Evolutionary conservation across 2,888 invertebrate species (phyloP), one percentile per base, ranked within the genome.

Genomic region (Argyresthia goedartella): DNA sequence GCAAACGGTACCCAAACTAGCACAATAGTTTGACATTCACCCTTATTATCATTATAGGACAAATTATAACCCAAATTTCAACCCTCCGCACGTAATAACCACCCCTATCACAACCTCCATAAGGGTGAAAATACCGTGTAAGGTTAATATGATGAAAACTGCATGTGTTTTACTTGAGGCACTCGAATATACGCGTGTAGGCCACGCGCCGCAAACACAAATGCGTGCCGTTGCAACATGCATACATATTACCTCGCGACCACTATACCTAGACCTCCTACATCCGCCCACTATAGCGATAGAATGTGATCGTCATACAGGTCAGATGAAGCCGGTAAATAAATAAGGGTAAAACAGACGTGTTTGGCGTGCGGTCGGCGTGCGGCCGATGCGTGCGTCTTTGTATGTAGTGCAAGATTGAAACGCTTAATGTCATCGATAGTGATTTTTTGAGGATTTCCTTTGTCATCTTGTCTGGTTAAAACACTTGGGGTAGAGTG

Each of bases 341-440:
- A 25, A 25, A 25, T 6, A 25, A 25, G 25, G 25, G 25, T 25
- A 25, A 25, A 25, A 25, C 25, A 25, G 25, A 6, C 25, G 25
- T 4, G 6, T 25, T 2, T 6, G 25, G 25, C 61, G 68, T 65
- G 60, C 42, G 51, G 57, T 51, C 61, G 62, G 64, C 63, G 63
- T 60, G 59, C 57, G 61, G 63, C 66, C 61, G 65, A 67, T 61
- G 62, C 62, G 61, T 58, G 60, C 56, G 60, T 59, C 64, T 71
- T 71, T 73, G 73, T 74, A 63, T 62, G 60, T 60, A 59, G 74
- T 66, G 80, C 64, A 59, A 77, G 69, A 73, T 73, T 77, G 74
- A 73, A 67, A 58, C 75, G 72, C 81, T 82, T 70, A 67, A 78
- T 59, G 79, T 81, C 84, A 80, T 54, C 56, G 61, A 66, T 66